Evolutionary conservation across 2,888 invertebrate genomes (phyloP), one percentile per base, ranked within the genome.

Genomic region (Notodonta ziczac): DNA sequence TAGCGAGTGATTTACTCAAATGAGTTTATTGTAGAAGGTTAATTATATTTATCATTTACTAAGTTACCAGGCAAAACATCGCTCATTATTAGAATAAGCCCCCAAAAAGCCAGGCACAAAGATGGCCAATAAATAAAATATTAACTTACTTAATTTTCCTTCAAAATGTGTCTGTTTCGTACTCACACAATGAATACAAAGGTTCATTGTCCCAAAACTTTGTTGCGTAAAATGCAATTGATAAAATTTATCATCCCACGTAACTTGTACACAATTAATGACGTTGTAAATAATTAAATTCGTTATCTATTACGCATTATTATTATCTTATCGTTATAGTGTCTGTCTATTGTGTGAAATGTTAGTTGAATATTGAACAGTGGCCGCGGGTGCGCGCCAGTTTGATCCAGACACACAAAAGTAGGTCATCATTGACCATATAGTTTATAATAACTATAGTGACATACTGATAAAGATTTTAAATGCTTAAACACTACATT

Each of bases 241-340:
- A 56, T 56, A 56, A 44, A 5, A 56, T 24, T 44, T 56, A 44
- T 44, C 24, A 24, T 12, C 40, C 7, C 13, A 12, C 53, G 6
- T 35, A 35, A n/a, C 35, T 53, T 14, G 42, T 42, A 14, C 44
- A 44, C 42, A 55, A 53, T 16, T 14, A 56, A 44, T 42, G 44
- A 44, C 44, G 44, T 16, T 8, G 44, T 56, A 44, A 56, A 56
- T 56, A 16, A 56, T 56, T 44, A 16, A 56, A 24, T 44, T n/a
- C 53, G 14, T 56, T 44, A 56, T 56, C 56, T n/a, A 56, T 14
- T 56, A 56, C 56, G 56, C 56, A 44, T 56, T 44, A 39, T 42
- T 56, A 6, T 56, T 56, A 56, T 55, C 55, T 55, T 55, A 55
- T 55, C 55, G n/a, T 14, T 14, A 12, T 44, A 56, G 6, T 7